These are phyloP conservation scores for Sceloporus undulatus DNA, from an alignment of 2,113 vertebrate genomes.

Conservation along the genomic window DNA sequence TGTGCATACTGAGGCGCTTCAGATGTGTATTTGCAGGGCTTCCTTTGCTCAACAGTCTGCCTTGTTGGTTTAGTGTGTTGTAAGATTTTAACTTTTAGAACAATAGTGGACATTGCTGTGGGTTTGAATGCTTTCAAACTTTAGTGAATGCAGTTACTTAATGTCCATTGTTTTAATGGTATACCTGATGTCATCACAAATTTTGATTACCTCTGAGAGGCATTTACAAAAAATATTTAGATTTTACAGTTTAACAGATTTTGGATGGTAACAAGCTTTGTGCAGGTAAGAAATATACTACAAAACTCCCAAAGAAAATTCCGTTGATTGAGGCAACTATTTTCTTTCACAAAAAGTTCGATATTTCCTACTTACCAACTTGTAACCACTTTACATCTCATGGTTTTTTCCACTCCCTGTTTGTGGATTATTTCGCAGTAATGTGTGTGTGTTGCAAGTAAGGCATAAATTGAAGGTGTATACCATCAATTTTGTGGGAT, in stretches of 20 bases:
- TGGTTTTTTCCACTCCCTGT: background rate
- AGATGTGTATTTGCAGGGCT: background rate
- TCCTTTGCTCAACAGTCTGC: background rate
- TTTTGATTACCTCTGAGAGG: constrained; percentile 8
- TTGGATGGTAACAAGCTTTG: background rate
- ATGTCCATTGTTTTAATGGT: constrained; percentile 29
- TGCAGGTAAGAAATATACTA: background rate
- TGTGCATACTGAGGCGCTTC: background rate
- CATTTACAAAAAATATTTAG: constrained; percentile 18
- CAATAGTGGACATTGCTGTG: rapidly evolving
- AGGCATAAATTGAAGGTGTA: too few relatives aligned
- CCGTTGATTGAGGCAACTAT: background rate
- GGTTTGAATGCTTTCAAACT: constrained; percentile 1
- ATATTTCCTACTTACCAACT: background rate
- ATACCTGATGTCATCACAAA: constrained; percentile 17
- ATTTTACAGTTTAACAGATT: background rate
- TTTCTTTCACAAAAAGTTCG: background rate
- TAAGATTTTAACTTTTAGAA: background rate
- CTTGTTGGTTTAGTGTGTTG: background rate
- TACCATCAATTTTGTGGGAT: background rate
- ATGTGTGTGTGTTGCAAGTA: background rate
- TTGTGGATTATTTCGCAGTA: background rate
- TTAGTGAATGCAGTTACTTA: constrained; percentile 11
- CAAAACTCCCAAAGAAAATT: background rate
- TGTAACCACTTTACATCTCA: background rate